phyloP scores from a whole-genome alignment of 2,113 vertebrate species.

The Centropus unirufus region DNA sequence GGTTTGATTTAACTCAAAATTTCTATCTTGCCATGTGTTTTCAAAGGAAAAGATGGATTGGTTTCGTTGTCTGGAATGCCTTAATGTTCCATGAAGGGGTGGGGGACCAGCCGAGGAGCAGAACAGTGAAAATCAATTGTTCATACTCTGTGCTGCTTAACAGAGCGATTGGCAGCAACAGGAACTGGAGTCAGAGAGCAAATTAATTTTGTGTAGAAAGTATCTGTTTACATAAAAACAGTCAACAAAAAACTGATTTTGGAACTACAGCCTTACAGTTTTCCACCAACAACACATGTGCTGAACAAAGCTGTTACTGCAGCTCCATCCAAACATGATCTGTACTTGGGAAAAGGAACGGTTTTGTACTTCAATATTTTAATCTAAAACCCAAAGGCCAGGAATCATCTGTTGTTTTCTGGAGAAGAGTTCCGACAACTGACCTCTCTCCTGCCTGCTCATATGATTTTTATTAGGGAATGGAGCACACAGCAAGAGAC shows the following conservation, averaged over 20 bases:
- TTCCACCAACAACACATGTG: constrained; percentile 14
- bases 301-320: constrained; percentile 9
- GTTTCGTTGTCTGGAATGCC: constrained; percentile 22
- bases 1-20: background rate
- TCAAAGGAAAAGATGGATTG: background rate
- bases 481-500: background rate
- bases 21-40: background rate
- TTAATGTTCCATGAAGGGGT: background rate
- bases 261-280: background rate
- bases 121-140: constrained; percentile 16
- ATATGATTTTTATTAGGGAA: constrained; percentile 11
- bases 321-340: background rate
- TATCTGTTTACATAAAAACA: constrained; percentile 10
- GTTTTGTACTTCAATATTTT: constrained; percentile 25
- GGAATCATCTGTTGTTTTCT: constrained; percentile 30
- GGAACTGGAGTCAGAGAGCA: background rate
- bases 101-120: background rate
- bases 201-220: constrained; percentile 3
- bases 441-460: constrained; percentile 33
- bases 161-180: background rate
- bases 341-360: constrained; percentile 36
- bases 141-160: background rate
- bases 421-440: constrained; percentile 16
- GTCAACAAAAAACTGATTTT: constrained; percentile 4
- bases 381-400: background rate